These are phyloP conservation scores for Syngnathus scovelli DNA, from an alignment of 2,113 vertebrate species.

Conservation along the genomic window DNA sequence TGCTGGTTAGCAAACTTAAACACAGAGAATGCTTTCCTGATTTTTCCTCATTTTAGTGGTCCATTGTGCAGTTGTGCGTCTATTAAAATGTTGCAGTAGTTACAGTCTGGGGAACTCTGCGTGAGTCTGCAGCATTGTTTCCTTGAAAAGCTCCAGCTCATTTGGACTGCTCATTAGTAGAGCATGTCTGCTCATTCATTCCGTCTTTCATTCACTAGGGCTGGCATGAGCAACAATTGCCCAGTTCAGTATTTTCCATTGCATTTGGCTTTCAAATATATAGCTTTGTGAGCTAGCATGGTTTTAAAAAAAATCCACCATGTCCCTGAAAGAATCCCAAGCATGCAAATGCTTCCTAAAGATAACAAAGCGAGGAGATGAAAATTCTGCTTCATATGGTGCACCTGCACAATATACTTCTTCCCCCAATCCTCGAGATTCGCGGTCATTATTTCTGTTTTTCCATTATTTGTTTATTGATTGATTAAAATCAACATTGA, in stretches of 20 bases:
- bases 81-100: background rate
- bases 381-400: background rate
- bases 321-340: background rate
- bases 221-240: constrained; percentile 11
- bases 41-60: background rate
- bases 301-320: background rate
- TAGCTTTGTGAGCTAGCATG: background rate
- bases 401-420: background rate
- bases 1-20: background rate
- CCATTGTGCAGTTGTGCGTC: background rate
- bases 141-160: constrained; percentile 26
- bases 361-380: background rate
- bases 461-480: background rate
- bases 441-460: background rate
- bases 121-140: constrained; percentile 46
- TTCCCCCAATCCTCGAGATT: too few species aligned
- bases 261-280: background rate
- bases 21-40: background rate
- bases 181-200: constrained; percentile 32
- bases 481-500: background rate
- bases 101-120: constrained; percentile 13
- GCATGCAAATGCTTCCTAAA: too few species aligned
- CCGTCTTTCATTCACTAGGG: background rate
- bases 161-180: constrained; percentile 46
- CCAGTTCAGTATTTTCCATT: background rate